phyloP scores from a whole-genome alignment of 1,140 invertebrate species.

The Macrobrachium nipponense region DNA sequence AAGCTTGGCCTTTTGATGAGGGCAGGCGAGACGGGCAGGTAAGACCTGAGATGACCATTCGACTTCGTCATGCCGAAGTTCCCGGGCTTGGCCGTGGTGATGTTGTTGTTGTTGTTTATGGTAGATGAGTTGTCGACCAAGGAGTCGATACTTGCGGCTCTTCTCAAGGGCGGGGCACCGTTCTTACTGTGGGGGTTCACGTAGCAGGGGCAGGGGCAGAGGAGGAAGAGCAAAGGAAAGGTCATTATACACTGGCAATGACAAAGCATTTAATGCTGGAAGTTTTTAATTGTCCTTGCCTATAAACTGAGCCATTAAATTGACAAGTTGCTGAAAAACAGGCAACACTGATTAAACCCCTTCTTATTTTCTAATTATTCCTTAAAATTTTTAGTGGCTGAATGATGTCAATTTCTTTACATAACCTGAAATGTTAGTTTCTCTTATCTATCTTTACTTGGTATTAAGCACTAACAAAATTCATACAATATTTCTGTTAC shows the following conservation, averaged over 20 bases:
- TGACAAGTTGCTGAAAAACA: too few relatives aligned
- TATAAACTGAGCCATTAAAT: too few relatives aligned
- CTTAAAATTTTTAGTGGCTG: too few relatives aligned
- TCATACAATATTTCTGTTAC: too few relatives aligned
- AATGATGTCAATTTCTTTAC: too few relatives aligned
- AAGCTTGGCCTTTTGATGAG: slow-evolving; percentile 46
- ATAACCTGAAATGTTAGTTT: too few relatives aligned
- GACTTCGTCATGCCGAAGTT: slow-evolving; percentile 46
- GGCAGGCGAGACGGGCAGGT: slow-evolving; percentile 51
- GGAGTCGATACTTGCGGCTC: slow-evolving; percentile 66
- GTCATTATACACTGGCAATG: slow-evolving; percentile 3
- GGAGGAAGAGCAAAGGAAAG: not conserved
- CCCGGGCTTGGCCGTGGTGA: not conserved
- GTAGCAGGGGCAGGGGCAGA: not conserved
- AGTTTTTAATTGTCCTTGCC: too few relatives aligned
- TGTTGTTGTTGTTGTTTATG: slow-evolving; percentile 51
- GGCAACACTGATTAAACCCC: too few relatives aligned
- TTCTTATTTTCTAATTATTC: too few relatives aligned
- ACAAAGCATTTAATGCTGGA: too few relatives aligned
- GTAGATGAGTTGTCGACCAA: slow-evolving; percentile 60
- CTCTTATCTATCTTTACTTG: too few relatives aligned
- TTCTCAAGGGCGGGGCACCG: slow-evolving; percentile 54
- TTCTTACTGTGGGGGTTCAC: slow-evolving; percentile 45
- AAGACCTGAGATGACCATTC: slow-evolving; percentile 49
- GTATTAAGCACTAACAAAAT: too few relatives aligned